Percentiles rank a stretch among this genome's conserved stretches.
Conservation (phyloP, 2,888 invertebrate species). For the Tenthredo notha region DNA sequence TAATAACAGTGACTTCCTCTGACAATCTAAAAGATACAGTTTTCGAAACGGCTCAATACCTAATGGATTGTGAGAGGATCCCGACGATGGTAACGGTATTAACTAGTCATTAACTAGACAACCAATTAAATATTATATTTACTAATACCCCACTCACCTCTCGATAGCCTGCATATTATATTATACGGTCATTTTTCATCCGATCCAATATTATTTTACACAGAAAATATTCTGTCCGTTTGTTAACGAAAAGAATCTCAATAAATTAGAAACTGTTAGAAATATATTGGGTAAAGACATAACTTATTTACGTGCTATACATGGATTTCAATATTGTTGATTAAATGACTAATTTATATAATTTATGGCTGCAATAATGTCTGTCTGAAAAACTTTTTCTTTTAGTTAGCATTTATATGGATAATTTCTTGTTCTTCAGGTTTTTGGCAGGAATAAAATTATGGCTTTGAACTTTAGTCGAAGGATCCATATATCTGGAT, state of each 20-base stretch:
- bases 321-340: not conserved
- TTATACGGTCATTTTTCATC: not conserved
- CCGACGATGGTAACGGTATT: constrained; percentile 42
- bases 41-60: constrained; percentile 43
- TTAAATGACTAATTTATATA: not conserved
- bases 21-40: constrained; percentile 48
- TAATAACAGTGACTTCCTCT: constrained; percentile 29
- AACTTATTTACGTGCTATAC: not conserved
- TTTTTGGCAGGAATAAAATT: not conserved
- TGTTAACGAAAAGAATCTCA: not conserved
- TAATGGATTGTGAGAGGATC: constrained; percentile 29
- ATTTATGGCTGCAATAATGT: not conserved
- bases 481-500: not conserved
- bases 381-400: not conserved
- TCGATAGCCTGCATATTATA: not conserved
- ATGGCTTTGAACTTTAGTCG: not conserved
- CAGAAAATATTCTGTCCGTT: not conserved
- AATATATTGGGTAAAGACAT: not conserved
- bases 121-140: not conserved
- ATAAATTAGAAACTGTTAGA: not conserved
- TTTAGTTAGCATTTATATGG: not conserved
- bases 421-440: not conserved
- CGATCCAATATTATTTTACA: not conserved
- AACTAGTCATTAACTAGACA: constrained; percentile 26
- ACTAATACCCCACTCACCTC: not conserved